Percentiles rank a stretch among this genome's conserved stretches.
These are phyloP conservation scores for Crotophaga sulcirostris DNA, from an alignment of 2,113 vertebrate genomes.

Conservation along the genomic window DNA sequence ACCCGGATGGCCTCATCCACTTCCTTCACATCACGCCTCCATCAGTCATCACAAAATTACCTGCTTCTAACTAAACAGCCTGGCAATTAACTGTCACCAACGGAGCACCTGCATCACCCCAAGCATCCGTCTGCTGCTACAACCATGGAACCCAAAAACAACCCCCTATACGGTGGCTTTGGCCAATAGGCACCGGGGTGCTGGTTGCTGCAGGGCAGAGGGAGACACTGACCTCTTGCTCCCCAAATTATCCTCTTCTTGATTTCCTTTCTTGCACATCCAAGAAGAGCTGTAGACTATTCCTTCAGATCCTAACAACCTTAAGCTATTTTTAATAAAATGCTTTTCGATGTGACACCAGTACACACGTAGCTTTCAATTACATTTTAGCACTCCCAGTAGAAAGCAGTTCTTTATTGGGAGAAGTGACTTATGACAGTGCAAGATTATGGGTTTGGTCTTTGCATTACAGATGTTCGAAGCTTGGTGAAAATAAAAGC, in stretches of 20 bases:
- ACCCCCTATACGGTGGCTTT: fast-evolving
- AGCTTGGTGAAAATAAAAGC: background rate
- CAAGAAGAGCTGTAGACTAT: background rate
- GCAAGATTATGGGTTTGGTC: background rate
- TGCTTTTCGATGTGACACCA: background rate
- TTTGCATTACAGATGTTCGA: background rate
- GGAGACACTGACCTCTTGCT: fast-evolving
- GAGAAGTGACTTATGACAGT: background rate
- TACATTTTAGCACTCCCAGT: conserved; percentile 25
- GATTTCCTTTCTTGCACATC: background rate
- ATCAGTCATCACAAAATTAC: background rate
- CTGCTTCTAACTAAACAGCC: background rate
- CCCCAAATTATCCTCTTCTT: background rate
- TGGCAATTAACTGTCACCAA: background rate
- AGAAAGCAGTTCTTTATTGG: background rate
- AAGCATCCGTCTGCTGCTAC: fast-evolving
- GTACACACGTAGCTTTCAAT: background rate
- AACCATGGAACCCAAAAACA: background rate
- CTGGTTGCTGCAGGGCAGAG: background rate
- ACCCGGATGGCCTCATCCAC: background rate
- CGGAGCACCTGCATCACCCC: fast-evolving
- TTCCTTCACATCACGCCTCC: background rate
- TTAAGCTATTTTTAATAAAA: background rate
- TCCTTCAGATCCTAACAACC: background rate
- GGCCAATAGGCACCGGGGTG: fast-evolving